Evolutionary conservation across 1,140 invertebrate species (phyloP), one percentile per base, ranked within the genome.

Genomic region (Lepidostoma basale): DNA sequence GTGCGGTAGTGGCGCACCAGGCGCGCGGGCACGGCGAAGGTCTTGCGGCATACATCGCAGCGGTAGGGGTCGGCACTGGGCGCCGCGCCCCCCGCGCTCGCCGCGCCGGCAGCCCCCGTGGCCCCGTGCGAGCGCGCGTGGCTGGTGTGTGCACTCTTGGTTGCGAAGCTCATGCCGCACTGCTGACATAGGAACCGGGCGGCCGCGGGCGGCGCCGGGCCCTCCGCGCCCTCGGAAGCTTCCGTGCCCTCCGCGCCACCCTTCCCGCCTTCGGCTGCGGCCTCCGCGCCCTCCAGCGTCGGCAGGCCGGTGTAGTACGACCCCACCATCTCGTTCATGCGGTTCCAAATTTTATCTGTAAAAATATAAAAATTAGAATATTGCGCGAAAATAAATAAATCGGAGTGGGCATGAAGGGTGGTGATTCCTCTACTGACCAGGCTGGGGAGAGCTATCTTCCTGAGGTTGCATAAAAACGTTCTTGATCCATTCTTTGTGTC

Each of bases 31-130:
- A 96, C 94, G 3, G 92, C 91, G 78, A 96, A 96, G 0, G 93
- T 95, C 78, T 97, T 97, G 63, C 90, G 87, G 80, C 95, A 98
- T 63, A 95, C 91, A 76, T 94, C 92, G 79, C 95, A 98, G 39
- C 90, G 87, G 79, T 95, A 94, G 3, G 91, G 91, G 79, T 93
- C 92, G 33, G 81, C 79, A 14, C 83, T 79, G 18, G 74, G 74
- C 1, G 56, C 64, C 77, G 22, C 77, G 67, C 59, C 76, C 68
- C 60, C 77, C 74, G 76, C 70, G 74, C 79, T 74, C 73, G 77
- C 52, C n/a, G 74, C 72, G 9, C 67, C 73, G 62, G 75, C 76
- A 60, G 70, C 75, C 10, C 42, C 36, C 0, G 63, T 28, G 0
- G 58, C 56, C 14, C 78, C 81, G 69, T 87, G 85, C 25, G 85